Base-by-base conservation (phyloP, 2,113 vertebrate genomes). In the Cyprinodon variegatus region DNA sequence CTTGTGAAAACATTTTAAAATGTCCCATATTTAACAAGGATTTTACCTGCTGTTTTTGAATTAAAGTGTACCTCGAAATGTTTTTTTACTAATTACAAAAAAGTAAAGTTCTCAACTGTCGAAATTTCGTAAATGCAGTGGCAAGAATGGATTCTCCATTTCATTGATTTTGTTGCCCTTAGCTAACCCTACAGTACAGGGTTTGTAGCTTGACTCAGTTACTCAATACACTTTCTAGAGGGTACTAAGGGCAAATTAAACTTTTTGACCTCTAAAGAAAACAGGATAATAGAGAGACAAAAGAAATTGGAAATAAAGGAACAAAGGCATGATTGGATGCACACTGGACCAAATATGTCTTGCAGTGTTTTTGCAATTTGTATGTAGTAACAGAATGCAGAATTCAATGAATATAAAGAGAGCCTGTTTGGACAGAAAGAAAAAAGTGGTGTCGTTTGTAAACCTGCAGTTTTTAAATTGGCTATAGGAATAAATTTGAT, bases 211-310 rank as follows among this genome's bases (percentile, higher is more conserved):
- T 20, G 38, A 74, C 0, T 9, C 50, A 78, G 63, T 76, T 82
- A 86, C 81, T 89, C 84, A 77, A 89, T 84, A 74, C 50, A 53
- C 38, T 45, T 86, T 87, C 79, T 81, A 82, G 78, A 64, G 81
- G 82, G 88, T 86, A 85, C 77, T 70, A 70, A 77, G 65, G 81
- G 68, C 61, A 75, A 88, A 86, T 87, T 86, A 74, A 82, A 87
- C 79, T 81, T 81, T 59, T 82, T 29, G 40, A 72, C 69, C 37
- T 79, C 64, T 29, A 53, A 64, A 74, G 74, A 67, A 68, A 83
- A 59, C 5, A 86, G 74, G 74, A 74, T 82, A 83, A 91, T 86
- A 76, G 67, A 69, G 57, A 86, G 83, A 90, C 89, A 87, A 89
- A 81, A 73, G 73, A 80, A 77, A 74, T 70, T 0, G 37, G 64